Percentiles rank a stretch among this genome's conserved stretches.
Evolutionary conservation across 2,888 invertebrate genomes (phyloP).

Genomic region (Pristionchus fissidentatus): DNA sequence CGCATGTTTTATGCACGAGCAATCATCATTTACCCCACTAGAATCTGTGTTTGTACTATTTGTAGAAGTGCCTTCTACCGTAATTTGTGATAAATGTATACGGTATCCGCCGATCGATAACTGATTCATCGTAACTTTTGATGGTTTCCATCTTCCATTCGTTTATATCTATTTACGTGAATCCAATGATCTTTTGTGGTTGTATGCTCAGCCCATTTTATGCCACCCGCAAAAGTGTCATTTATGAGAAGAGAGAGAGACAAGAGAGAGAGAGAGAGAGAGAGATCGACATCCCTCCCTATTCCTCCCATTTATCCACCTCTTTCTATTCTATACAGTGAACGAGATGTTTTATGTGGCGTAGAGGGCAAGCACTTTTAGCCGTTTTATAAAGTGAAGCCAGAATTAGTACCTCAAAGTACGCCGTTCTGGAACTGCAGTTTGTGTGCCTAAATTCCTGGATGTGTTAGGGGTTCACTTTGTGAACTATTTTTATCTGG

Average conservation of each 20-base stretch:
- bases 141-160: not conserved
- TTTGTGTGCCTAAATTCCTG: not conserved
- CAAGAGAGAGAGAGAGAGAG: not conserved
- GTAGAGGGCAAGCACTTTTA: no score
- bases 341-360: no score
- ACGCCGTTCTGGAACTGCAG: not conserved
- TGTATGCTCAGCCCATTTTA: constrained; percentile 30
- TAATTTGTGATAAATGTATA: not conserved
- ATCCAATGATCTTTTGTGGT: not conserved
- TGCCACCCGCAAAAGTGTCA: constrained; percentile 29
- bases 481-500: not conserved
- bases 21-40: no score
- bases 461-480: not conserved
- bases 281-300: not conserved
- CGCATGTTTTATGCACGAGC: no score
- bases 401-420: not conserved
- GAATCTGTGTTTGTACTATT: not conserved
- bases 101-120: constrained; percentile 3
- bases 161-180: not conserved
- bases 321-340: no score
- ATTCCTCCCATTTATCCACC: not conserved
- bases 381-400: no score
- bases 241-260: constrained; percentile 15
- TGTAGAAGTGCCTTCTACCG: not conserved
- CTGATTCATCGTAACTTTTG: not conserved